Evolutionary conservation across 1,140 invertebrate genomes (phyloP), one percentile per base, ranked within the genome.

Genomic region (Marisa cornuarietis): DNA sequence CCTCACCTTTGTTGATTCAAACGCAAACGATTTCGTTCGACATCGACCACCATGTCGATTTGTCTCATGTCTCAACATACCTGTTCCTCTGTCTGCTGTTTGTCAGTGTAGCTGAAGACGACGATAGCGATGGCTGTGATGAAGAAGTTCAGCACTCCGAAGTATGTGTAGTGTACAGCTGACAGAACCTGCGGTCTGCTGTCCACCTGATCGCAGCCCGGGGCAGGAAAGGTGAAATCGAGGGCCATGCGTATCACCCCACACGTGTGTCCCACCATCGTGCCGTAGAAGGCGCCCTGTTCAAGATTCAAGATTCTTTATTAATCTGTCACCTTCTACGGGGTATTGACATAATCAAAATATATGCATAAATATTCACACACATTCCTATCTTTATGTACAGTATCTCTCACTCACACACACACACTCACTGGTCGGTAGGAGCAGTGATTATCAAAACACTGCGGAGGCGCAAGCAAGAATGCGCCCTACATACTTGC

Each of bases 271-370:
- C 93, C 93, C 58, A 87, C 83, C 76, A 93, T 86, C n/a, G 93
- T 87, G 26, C 93, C 92, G 90, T 91, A 93, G 85, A 93, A 93
- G 20, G 93, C 93, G 49, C 92, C 93, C 92, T 93, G 82, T 73
- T 42, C 13, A 42, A 42, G 31, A n/a, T n/a, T n/a, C n/a, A n/a
- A n/a, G n/a, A n/a, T n/a, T n/a, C n/a, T n/a, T n/a, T n/a, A n/a
- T n/a, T n/a, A n/a, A n/a, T n/a, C n/a, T n/a, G n/a, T n/a, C n/a
- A n/a, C n/a, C n/a, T n/a, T n/a, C n/a, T n/a, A n/a, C n/a, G n/a
- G n/a, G n/a, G n/a, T n/a, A n/a, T n/a, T n/a, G n/a, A n/a, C n/a
- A n/a, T n/a, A n/a, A n/a, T n/a, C n/a, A n/a, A n/a, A n/a, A n/a
- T n/a, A n/a, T n/a, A n/a, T n/a, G n/a, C n/a, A n/a, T n/a, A n/a